Evolutionary conservation across 2,888 invertebrate species (phyloP), one percentile per base, ranked within the genome.

Genomic region (Diabrotica balteata): DNA sequence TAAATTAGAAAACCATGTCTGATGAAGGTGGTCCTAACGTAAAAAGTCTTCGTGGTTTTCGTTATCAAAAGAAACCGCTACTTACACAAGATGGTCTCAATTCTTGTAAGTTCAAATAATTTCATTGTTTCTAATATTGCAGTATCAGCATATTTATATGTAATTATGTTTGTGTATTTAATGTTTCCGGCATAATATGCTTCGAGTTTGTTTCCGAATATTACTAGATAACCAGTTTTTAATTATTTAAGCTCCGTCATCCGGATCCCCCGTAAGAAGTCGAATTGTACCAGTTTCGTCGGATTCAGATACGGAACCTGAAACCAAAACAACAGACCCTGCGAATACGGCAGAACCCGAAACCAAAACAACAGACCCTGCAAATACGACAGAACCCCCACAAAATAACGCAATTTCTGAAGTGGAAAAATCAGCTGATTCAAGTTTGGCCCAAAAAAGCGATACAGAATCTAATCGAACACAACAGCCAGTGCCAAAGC

Each of bases 41-140:
- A 76, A 84, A 90, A 79, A 89, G 89, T 83, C 85, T 91, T 75
- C 86, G 90, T 77, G 90, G 88, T 80, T 91, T 90, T 81, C 87
- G 91, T 79, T 90, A 90, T 82, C 90, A 90, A 81, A 90, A 88
- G 82, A 90, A 89, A 84, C 85, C 84, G 10, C 74, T 70, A 63
- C 77, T 81, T 72, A 75, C 80, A 47, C 84, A 80, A 68, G 77
- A 73, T 63, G 62, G 68, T 67, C 70, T 76, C 59, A 74, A 76
- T 66, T 69, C 76, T 72, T 77, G 81, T 81, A 79, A 80, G 78
- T 75, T 59, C 52, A 65, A 59, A 8, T 11, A 43, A 43, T n/a
- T 11, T 47, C 45, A 42, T 57, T 67, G 52, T 66, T 59, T 57
- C 52, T 58, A 57, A 32, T 32, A 4, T 32, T 32, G 32, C 32